A percentile compares a stretch with the other conserved stretches of the same genome.
These are phyloP conservation scores for Archilochus colubris DNA, from an alignment of 2,113 vertebrate genomes.

Conservation along the genomic window DNA sequence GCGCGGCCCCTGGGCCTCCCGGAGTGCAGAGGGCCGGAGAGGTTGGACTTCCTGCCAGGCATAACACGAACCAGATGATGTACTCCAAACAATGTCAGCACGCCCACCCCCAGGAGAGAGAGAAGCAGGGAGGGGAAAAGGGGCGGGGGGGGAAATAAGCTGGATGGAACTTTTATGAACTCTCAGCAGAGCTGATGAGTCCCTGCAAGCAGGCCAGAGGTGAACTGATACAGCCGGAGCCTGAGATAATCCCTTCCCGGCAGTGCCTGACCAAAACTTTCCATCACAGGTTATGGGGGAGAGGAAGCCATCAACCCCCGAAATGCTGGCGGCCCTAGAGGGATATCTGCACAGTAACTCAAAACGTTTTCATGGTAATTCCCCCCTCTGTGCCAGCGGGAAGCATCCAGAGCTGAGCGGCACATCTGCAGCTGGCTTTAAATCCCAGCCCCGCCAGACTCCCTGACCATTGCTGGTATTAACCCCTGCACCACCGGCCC, in stretches of 20 bases:
- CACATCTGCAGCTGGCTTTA: constrained; percentile 50
- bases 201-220: background rate
- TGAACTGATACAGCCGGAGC: background rate
- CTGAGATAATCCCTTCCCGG: background rate
- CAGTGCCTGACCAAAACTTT: background rate
- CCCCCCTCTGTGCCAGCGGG: background rate
- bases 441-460: constrained; percentile 19
- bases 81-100: constrained; percentile 32
- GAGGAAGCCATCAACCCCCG: background rate
- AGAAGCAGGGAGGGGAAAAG: background rate
- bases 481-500: constrained; percentile 24
- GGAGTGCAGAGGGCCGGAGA: constrained; percentile 16
- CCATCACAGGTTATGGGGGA: background rate
- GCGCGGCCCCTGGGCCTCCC: constrained; percentile 30
- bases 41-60: constrained; percentile 70
- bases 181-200: background rate
- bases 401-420: constrained; percentile 10
- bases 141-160: background rate
- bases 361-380: background rate
- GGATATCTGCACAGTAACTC: background rate
- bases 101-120: constrained; percentile 57
- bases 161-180: background rate
- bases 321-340: background rate
- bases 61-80: constrained; percentile 78
- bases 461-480: background rate